Conservation (phyloP, 2,888 invertebrate genomes). For the Macrosoma leucophasiata region DNA sequence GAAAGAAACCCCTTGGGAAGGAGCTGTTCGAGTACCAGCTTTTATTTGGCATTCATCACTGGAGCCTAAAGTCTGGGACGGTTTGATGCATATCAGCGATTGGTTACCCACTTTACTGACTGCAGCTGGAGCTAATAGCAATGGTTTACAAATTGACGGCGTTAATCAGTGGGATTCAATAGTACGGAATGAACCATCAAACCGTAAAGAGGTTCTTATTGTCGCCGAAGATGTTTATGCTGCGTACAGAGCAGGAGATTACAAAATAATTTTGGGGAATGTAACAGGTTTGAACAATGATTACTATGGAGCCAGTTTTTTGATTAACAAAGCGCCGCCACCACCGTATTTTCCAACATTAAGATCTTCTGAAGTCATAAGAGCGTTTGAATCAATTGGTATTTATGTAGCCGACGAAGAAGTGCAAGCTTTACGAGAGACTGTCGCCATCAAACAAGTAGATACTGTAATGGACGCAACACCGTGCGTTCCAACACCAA, state of each 20-base stretch:
- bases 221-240: slow-evolving; percentile 76
- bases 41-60: slow-evolving; percentile 79
- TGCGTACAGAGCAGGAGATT: slow-evolving; percentile 76
- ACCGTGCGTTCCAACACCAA: slow-evolving; percentile 50
- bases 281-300: slow-evolving; percentile 52
- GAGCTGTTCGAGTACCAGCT: slow-evolving; percentile 85
- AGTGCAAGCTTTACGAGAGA: slow-evolving; percentile 41
- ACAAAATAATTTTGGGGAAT: slow-evolving; percentile 78
- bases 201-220: slow-evolving; percentile 73
- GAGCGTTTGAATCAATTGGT: slow-evolving; percentile 46
- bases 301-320: slow-evolving; percentile 51
- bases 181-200: slow-evolving; percentile 56
- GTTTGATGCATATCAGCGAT: slow-evolving; percentile 86
- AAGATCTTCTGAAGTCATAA: slow-evolving; percentile 43
- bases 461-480: slow-evolving; percentile 45
- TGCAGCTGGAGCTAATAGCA: slow-evolving; percentile 48
- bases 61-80: slow-evolving; percentile 78
- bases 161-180: slow-evolving; percentile 81
- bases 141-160: slow-evolving; percentile 77
- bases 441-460: slow-evolving; percentile 44
- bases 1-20: slow-evolving; percentile 90
- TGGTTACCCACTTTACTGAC: slow-evolving; percentile 85
- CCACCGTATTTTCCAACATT: slow-evolving; percentile 50
- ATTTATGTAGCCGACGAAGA: slow-evolving; percentile 40
- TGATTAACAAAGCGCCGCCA: slow-evolving; percentile 42